Percentiles rank a stretch among this genome's conserved stretches.
phyloP scores from a whole-genome alignment of 2,888 invertebrate genomes.

The Miltochrista miniata region DNA sequence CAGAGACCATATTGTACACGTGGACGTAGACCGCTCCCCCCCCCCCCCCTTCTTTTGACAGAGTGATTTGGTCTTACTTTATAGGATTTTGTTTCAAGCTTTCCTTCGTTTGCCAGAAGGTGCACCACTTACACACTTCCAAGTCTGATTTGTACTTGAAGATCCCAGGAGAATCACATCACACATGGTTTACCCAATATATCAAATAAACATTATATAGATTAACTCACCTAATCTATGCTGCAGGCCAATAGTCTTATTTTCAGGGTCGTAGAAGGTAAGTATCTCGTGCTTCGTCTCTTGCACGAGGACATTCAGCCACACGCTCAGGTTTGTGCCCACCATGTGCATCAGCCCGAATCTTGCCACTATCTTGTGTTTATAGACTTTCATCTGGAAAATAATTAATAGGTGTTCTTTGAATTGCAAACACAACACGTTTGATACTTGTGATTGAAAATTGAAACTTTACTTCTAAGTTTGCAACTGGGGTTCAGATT shows the following conservation, averaged over 20 bases:
- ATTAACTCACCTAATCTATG: constrained; percentile 88
- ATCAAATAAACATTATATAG: neutral
- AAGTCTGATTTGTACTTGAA: too few species aligned
- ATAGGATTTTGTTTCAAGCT: too few species aligned
- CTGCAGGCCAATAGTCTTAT: constrained; percentile 90
- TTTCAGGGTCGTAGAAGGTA: constrained; percentile 95
- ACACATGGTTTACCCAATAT: neutral
- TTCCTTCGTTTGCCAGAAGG: too few species aligned
- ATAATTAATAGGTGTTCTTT: neutral
- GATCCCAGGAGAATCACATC: too few species aligned
- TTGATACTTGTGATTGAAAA: too few species aligned
- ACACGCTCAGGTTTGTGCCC: constrained; percentile 98
- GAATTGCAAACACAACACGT: neutral
- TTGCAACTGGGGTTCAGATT: too few species aligned
- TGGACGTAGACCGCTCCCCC: too few species aligned
- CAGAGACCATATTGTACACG: too few species aligned
- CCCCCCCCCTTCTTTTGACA: too few species aligned
- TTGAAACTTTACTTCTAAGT: too few species aligned
- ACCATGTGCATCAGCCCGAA: constrained; percentile 99
- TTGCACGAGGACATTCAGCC: constrained; percentile 97
- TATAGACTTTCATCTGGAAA: constrained; percentile 94
- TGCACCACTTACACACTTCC: too few species aligned
- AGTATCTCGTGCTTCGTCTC: constrained; percentile 98
- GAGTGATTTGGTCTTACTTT: too few species aligned
- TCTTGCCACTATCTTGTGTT: constrained; percentile 93